Conservation (phyloP, 2,797 vertebrate species). For the Leucoraja ocellata region DNA sequence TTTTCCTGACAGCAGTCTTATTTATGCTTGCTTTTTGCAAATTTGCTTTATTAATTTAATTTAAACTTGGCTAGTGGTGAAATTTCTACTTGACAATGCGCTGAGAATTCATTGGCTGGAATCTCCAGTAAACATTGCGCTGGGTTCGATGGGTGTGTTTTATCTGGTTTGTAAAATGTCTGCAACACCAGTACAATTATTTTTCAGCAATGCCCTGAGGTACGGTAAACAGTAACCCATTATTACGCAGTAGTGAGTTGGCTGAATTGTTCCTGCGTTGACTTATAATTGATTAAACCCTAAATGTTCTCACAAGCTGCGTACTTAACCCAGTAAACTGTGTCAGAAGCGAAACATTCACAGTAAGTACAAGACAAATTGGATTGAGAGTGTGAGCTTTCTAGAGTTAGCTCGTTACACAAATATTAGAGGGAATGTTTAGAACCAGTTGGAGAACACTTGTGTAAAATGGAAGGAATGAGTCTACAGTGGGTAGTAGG, state of each 20-base stretch:
- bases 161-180: too few relatives aligned
- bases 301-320: neutral
- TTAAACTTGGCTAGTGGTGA: neutral
- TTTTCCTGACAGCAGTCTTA: neutral
- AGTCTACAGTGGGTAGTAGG: too few relatives aligned
- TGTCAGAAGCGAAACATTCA: neutral
- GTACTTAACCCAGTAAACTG: neutral
- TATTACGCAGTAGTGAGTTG: neutral
- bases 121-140: neutral
- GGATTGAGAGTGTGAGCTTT: neutral
- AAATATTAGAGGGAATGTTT: neutral
- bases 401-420: neutral
- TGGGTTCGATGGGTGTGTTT: too few relatives aligned
- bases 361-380: neutral
- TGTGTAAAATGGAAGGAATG: neutral
- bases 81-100: neutral
- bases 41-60: neutral
- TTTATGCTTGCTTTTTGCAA: constrained; percentile 6
- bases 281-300: neutral
- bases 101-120: neutral
- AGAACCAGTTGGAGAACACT: neutral
- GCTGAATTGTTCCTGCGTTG: neutral
- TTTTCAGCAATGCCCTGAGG: neutral
- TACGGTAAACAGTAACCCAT: neutral
- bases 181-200: neutral